phyloP scores from a whole-genome alignment of 2,113 vertebrate genomes.

The Rhea pennata region DNA sequence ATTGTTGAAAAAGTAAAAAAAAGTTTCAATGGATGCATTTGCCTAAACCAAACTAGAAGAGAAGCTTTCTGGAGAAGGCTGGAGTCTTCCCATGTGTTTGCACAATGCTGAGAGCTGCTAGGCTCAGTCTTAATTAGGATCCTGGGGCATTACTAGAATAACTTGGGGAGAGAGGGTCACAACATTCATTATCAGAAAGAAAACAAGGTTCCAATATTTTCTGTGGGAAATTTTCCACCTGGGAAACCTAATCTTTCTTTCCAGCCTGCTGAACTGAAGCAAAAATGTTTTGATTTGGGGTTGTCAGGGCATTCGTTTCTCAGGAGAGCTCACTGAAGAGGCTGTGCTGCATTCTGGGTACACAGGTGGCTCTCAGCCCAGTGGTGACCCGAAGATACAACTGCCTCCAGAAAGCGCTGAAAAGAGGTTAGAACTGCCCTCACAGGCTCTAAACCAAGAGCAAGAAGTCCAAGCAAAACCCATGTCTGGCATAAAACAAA shows the following conservation, averaged over 20 bases:
- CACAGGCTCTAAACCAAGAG: background rate
- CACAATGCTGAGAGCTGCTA: background rate
- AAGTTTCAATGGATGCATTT: conserved; percentile 56
- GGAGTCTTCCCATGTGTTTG: conserved; percentile 44
- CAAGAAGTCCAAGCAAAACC: background rate
- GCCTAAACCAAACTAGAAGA: conserved; percentile 58
- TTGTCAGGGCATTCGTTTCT: background rate
- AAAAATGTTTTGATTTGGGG: background rate
- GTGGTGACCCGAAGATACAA: background rate
- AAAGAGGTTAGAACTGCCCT: background rate
- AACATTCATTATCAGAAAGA: background rate
- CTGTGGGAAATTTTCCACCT: conserved; percentile 47
- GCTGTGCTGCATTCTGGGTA: accelerated
- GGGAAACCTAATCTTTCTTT: background rate
- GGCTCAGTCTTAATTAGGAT: conserved; percentile 47
- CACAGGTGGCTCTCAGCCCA: background rate
- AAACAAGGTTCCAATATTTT: background rate
- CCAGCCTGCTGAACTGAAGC: background rate
- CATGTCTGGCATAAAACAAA: accelerated
- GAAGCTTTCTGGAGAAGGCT: conserved; percentile 31
- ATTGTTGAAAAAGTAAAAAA: conserved; percentile 3
- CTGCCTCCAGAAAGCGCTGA: background rate
- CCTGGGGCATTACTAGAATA: conserved; percentile 37
- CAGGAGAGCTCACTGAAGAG: background rate
- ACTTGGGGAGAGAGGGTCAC: conserved; percentile 5